A percentile compares a stretch with the other conserved stretches of the same genome.
These are phyloP conservation scores for Tipula vernalis DNA, from an alignment of 2,888 invertebrate genomes.

Conservation along the genomic window DNA sequence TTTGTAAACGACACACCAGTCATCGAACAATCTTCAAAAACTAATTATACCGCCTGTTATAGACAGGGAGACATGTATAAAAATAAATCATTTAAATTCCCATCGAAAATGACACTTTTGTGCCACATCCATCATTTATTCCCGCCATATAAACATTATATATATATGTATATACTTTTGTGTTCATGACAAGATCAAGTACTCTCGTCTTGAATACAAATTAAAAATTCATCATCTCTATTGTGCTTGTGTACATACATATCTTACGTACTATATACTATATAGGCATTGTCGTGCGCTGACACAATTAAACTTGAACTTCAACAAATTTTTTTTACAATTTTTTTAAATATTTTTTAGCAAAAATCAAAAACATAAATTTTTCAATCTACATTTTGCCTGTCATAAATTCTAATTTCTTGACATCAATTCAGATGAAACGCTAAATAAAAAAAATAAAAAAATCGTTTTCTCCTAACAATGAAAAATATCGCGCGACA, in stretches of 20 bases:
- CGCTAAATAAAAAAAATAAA: background rate
- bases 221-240: background rate
- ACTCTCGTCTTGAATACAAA: background rate
- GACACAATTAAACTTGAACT: background rate
- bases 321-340: background rate
- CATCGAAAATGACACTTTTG: background rate
- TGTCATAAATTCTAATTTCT: background rate
- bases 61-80: background rate
- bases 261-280: background rate
- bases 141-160: background rate
- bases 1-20: background rate
- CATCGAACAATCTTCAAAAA: background rate
- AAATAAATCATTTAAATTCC: background rate
- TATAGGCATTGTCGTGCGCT: background rate
- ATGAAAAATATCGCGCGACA: background rate
- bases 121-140: background rate
- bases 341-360: background rate
- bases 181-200: background rate
- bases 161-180: background rate
- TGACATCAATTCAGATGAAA: background rate
- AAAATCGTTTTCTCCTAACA: background rate
- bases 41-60: background rate
- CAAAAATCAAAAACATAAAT: background rate
- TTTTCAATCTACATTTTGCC: background rate
- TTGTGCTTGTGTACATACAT: background rate